These are phyloP conservation scores for Helicolenus hilgendorfi DNA, from an alignment of 2,797 vertebrate genomes.

Conservation along the genomic window DNA sequence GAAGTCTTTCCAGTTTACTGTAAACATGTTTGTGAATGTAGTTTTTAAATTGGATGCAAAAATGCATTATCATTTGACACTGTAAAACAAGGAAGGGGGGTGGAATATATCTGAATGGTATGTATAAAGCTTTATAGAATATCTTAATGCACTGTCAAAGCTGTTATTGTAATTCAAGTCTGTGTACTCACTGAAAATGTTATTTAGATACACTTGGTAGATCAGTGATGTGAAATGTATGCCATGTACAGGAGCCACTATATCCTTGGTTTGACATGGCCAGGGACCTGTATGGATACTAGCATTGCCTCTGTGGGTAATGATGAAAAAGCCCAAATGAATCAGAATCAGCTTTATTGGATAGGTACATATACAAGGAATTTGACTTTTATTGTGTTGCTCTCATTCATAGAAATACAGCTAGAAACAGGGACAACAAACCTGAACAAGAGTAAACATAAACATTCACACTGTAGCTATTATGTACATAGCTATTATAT, in stretches of 20 bases:
- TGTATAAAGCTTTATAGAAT: not conserved
- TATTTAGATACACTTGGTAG: not conserved
- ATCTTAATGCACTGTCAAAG: not conserved
- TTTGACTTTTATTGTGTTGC: not conserved
- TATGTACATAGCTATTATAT: too few relatives aligned
- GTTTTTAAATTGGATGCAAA: not conserved
- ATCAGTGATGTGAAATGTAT: not conserved
- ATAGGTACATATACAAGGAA: not conserved
- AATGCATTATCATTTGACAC: not conserved
- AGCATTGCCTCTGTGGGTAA: not conserved
- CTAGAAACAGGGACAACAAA: not conserved
- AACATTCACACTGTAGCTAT: not conserved
- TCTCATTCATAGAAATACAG: not conserved
- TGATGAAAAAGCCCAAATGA: not conserved
- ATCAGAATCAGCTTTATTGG: not conserved
- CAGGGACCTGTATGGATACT: not conserved
- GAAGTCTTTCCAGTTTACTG: constrained; percentile 13
- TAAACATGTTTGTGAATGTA: not conserved
- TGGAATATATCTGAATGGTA: too few relatives aligned
- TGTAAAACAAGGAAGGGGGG: not conserved
- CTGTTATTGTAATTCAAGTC: not conserved
- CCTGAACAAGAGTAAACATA: not conserved
- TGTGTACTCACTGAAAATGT: not conserved
- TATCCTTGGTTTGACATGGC: not conserved
- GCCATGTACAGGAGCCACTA: not conserved